A percentile compares a stretch with the other conserved stretches of the same genome.
phyloP scores from a whole-genome alignment of 2,113 vertebrate species.

The Ceyx melanurus region DNA sequence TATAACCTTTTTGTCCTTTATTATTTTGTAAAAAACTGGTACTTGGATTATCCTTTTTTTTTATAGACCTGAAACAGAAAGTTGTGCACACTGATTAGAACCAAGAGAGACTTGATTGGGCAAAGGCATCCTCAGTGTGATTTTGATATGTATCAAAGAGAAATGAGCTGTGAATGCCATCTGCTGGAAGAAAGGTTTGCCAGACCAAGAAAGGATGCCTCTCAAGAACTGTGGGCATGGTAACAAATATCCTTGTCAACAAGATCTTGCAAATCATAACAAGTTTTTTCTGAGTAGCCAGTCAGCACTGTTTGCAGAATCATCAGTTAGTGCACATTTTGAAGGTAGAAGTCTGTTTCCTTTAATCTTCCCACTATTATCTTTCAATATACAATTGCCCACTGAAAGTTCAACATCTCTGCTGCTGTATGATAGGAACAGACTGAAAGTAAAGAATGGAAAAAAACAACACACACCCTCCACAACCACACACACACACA shows the following conservation, averaged over 20 bases:
- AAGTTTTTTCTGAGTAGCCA: neutral
- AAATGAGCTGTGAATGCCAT: conserved; percentile 48
- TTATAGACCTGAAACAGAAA: neutral
- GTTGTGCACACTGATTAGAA: neutral
- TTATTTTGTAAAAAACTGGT: conserved; percentile 10
- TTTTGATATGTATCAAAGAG: neutral
- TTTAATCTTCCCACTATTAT: neutral
- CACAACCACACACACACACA: neutral
- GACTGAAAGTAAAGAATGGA: neutral
- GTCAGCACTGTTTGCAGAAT: neutral
- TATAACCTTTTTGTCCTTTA: neutral
- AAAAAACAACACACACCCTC: neutral
- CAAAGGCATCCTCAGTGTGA: neutral
- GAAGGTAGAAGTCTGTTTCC: neutral
- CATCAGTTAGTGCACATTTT: neutral
- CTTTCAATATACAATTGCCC: neutral
- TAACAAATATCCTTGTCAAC: neutral
- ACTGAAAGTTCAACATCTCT: neutral
- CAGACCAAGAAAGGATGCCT: neutral
- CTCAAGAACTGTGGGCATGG: neutral
- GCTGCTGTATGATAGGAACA: neutral
- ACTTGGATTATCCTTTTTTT: neutral
- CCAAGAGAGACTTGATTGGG: neutral
- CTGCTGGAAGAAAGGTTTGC: conserved; percentile 41
- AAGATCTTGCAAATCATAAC: neutral